A percentile compares a stretch with the other conserved stretches of the same genome.
Evolutionary conservation across 2,888 invertebrate species (phyloP).

Genomic region (Aromia moschata): DNA sequence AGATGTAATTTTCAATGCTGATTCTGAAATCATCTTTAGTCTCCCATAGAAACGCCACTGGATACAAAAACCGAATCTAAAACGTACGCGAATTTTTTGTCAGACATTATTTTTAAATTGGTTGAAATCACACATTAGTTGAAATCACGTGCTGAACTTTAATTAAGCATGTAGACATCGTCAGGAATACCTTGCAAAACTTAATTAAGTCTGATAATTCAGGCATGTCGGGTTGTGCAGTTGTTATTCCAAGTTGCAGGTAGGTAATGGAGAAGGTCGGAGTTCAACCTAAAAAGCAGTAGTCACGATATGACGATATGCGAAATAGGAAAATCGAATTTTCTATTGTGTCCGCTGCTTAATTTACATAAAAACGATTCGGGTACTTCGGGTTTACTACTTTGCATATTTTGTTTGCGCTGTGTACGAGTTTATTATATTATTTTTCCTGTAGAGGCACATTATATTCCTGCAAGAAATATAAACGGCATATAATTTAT

Average conservation of each 20-base stretch:
- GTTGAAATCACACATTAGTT: slow-evolving; percentile 35
- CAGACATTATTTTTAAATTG: too few relatives aligned
- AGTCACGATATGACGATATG: slow-evolving; percentile 21
- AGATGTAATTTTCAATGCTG: too few relatives aligned
- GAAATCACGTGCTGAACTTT: slow-evolving; percentile 35
- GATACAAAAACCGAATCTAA: too few relatives aligned
- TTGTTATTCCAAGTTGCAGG: slow-evolving; percentile 38
- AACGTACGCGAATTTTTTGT: too few relatives aligned
- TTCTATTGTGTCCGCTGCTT: slow-evolving; percentile 8
- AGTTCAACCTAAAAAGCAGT: slow-evolving; percentile 8
- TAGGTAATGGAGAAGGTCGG: slow-evolving; percentile 18
- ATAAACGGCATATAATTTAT: too few relatives aligned
- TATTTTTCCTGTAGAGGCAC: too few relatives aligned
- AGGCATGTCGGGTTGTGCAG: slow-evolving; percentile 38
- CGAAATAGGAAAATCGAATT: slow-evolving; percentile 11
- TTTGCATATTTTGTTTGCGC: neutral
- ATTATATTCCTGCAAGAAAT: too few relatives aligned
- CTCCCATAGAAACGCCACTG: too few relatives aligned
- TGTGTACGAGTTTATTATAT: neutral
- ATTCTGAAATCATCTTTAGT: too few relatives aligned
- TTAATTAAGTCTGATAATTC: slow-evolving; percentile 36
- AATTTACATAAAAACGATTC: neutral
- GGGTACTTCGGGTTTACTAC: neutral
- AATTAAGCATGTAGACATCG: slow-evolving; percentile 27
- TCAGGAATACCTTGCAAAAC: slow-evolving; percentile 36